phyloP scores from a whole-genome alignment of 2,888 invertebrate species.

The Hyppa rectilinea region DNA sequence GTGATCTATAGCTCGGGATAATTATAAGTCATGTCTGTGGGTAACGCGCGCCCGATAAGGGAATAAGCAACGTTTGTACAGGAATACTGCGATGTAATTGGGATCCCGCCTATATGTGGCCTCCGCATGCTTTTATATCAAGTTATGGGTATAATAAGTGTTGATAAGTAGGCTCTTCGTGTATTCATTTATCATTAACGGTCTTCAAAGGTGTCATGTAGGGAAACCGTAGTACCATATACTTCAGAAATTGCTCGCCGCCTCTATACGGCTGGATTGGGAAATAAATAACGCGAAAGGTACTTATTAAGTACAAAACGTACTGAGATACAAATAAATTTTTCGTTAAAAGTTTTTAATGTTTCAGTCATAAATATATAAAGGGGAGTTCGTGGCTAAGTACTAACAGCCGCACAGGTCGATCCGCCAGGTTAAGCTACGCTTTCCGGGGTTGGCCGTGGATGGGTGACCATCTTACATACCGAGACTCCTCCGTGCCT shows the following conservation, averaged over 20 bases:
- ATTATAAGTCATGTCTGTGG: constrained; percentile 74
- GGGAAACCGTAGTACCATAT: constrained; percentile 34
- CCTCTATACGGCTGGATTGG: constrained; percentile 5
- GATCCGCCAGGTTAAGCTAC: too few relatives aligned
- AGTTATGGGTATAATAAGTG: constrained; percentile 63
- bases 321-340: constrained; percentile 17
- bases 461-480: too few relatives aligned
- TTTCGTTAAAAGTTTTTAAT: not conserved
- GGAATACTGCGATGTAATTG: constrained; percentile 64
- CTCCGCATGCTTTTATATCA: constrained; percentile 54
- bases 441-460: too few relatives aligned
- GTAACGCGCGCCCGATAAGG: constrained; percentile 65
- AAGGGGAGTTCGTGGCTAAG: too few relatives aligned
- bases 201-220: constrained; percentile 38
- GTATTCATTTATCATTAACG: constrained; percentile 59
- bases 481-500: too few relatives aligned
- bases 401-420: too few relatives aligned
- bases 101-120: constrained; percentile 48
- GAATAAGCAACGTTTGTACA: constrained; percentile 64
- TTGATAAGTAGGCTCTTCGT: constrained; percentile 49
- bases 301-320: not conserved
- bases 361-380: constrained; percentile 24
- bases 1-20: constrained; percentile 74
- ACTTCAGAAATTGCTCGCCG: constrained; percentile 12
- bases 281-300: constrained; percentile 17